These are phyloP conservation scores for Andrena hattorfiana DNA, from an alignment of 2,888 invertebrate genomes.

Conservation along the genomic window DNA sequence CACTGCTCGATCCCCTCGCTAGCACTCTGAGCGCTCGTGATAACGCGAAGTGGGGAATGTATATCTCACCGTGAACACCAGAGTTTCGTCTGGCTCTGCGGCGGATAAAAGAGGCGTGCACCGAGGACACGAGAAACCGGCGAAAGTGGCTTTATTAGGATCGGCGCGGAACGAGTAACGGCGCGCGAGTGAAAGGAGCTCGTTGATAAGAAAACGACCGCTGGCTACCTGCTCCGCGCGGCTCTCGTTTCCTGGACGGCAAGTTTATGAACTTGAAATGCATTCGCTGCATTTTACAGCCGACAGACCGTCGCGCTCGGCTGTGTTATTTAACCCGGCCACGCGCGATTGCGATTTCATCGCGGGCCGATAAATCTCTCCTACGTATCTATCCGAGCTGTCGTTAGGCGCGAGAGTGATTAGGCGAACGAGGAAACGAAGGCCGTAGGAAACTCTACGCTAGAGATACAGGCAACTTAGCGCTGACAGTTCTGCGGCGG, in stretches of 20 bases:
- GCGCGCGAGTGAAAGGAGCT: slow-evolving; percentile 74
- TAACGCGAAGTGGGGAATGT: too few species aligned
- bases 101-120: slow-evolving; percentile 21
- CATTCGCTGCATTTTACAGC: not conserved
- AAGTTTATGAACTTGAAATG: slow-evolving; percentile 55
- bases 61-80: not conserved
- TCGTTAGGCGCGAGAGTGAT: not conserved
- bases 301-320: not conserved
- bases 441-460: not conserved
- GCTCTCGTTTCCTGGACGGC: slow-evolving; percentile 26
- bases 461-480: too few species aligned
- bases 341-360: slow-evolving; percentile 8
- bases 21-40: too few species aligned
- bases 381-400: not conserved
- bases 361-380: not conserved
- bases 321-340: not conserved
- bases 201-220: slow-evolving; percentile 60
- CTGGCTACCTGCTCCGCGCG: slow-evolving; percentile 55
- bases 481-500: too few species aligned
- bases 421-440: not conserved
- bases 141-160: slow-evolving; percentile 73
- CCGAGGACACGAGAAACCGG: slow-evolving; percentile 38
- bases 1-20: not conserved
- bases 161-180: slow-evolving; percentile 62
- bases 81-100: slow-evolving; percentile 2